A percentile compares a stretch with the other conserved stretches of the same genome.
Conservation (phyloP, 2,113 vertebrate species). For the Gadus macrocephalus region DNA sequence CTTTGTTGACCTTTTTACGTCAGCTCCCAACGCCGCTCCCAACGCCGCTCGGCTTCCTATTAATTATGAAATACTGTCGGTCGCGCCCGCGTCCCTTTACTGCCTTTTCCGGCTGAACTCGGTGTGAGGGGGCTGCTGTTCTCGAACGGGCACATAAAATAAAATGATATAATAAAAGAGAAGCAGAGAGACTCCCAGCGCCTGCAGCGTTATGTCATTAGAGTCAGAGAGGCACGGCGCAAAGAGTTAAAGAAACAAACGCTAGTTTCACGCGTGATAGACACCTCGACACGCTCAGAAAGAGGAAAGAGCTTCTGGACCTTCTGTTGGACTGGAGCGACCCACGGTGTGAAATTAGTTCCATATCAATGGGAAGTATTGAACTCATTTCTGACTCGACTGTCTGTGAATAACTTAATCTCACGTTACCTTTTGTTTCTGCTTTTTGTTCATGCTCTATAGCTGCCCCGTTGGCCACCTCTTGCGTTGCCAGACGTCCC, state of each 20-base stretch:
- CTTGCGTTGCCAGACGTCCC: background rate
- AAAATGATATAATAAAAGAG: constrained; percentile 24
- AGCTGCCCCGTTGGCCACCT: too few species aligned
- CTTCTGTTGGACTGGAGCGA: constrained; percentile 14
- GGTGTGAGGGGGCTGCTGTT: constrained; percentile 73
- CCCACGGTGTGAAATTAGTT: background rate
- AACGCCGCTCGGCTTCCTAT: constrained; percentile 57
- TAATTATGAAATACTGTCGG: constrained; percentile 78
- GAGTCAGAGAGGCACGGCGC: constrained; percentile 59
- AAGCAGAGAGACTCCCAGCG: constrained; percentile 44
- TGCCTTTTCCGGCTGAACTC: constrained; percentile 72
- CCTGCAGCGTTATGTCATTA: constrained; percentile 66
- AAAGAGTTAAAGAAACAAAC: constrained; percentile 50
- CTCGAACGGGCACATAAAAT: constrained; percentile 65
- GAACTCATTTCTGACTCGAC: too few species aligned
- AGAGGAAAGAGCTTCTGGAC: constrained; percentile 25
- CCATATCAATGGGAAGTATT: too few species aligned
- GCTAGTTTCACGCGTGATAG: constrained; percentile 59
- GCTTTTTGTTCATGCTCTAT: too few species aligned
- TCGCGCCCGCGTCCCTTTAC: constrained; percentile 68
- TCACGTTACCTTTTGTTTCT: too few species aligned
- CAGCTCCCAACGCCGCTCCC: constrained; percentile 41
- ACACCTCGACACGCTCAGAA: constrained; percentile 52
- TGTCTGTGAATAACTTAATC: too few species aligned
- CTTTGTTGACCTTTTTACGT: constrained; percentile 72